These are phyloP conservation scores for Gryllus longicercus DNA, from an alignment of 2,888 invertebrate genomes.

Conservation along the genomic window DNA sequence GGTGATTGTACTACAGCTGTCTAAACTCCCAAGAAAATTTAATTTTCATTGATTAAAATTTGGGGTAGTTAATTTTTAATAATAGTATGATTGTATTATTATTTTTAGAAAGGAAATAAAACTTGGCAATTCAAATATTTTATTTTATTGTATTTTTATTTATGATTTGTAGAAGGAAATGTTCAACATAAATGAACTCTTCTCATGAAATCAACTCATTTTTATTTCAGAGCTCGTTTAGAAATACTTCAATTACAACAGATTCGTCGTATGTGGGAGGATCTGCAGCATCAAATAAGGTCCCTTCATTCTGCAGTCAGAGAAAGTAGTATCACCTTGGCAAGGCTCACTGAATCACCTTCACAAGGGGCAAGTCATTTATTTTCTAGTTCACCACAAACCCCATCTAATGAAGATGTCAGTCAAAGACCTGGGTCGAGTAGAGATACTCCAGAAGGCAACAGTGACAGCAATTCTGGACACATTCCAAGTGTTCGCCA, in stretches of 20 bases:
- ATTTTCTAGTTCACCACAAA: background rate
- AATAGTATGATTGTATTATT: background rate
- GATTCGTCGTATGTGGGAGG: constrained; percentile 62
- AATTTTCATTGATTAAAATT: no score
- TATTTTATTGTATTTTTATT: background rate
- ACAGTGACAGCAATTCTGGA: background rate
- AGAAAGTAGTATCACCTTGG: constrained; percentile 28
- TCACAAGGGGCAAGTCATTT: background rate
- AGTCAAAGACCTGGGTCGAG: background rate
- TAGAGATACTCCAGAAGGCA: background rate
- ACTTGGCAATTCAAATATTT: background rate
- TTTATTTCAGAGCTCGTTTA: constrained; percentile 40
- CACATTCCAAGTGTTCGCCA: constrained; percentile 33
- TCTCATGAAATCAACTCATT: background rate
- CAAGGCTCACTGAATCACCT: background rate
- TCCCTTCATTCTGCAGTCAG: constrained; percentile 53
- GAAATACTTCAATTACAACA: constrained; percentile 53
- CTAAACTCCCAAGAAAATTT: no score
- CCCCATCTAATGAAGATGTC: background rate
- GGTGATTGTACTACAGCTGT: no score
- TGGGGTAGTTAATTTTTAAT: no score
- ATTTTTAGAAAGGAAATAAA: background rate
- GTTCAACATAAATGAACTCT: no score
- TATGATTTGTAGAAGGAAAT: background rate
- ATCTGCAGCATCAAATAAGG: constrained; percentile 58